These are phyloP conservation scores for Puntigrus tetrazona DNA, from an alignment of 2,113 vertebrate genomes.

Conservation along the genomic window DNA sequence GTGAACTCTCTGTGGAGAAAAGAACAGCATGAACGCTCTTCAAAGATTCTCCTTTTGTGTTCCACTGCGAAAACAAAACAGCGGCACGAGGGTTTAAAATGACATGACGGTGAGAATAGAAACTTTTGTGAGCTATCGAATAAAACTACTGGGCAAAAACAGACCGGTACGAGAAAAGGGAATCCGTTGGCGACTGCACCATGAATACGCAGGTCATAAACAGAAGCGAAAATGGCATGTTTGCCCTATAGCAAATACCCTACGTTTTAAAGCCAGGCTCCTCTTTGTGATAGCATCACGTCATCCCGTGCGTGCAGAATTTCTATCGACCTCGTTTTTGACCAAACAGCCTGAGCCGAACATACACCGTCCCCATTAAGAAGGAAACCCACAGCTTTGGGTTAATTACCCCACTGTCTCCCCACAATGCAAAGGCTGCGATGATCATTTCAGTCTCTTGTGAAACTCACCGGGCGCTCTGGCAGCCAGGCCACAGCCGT, in stretches of 20 bases:
- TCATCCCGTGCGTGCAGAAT: neutral
- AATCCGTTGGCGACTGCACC: neutral
- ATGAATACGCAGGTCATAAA: neutral
- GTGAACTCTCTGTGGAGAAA: neutral
- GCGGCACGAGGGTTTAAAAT: neutral
- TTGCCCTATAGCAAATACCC: neutral
- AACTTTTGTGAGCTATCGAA: neutral
- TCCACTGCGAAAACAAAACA: neutral
- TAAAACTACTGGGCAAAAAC: neutral
- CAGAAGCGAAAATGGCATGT: neutral
- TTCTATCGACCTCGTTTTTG: neutral
- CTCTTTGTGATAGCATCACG: neutral
- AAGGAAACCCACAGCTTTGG: constrained; percentile 56
- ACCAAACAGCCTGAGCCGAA: neutral
- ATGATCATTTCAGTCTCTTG: constrained; percentile 47
- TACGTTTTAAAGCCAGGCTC: neutral
- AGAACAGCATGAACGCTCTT: too few relatives aligned
- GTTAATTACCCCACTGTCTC: constrained; percentile 67
- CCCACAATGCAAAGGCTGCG: constrained; percentile 58
- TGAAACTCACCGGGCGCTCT: constrained; percentile 58
- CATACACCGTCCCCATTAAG: constrained; percentile 21
- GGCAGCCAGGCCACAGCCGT: constrained; percentile 57
- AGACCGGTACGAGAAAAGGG: neutral
- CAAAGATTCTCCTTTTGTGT: neutral
- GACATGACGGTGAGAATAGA: neutral